phyloP scores from a whole-genome alignment of 2,113 vertebrate species.

The Hiodon alosoides region DNA sequence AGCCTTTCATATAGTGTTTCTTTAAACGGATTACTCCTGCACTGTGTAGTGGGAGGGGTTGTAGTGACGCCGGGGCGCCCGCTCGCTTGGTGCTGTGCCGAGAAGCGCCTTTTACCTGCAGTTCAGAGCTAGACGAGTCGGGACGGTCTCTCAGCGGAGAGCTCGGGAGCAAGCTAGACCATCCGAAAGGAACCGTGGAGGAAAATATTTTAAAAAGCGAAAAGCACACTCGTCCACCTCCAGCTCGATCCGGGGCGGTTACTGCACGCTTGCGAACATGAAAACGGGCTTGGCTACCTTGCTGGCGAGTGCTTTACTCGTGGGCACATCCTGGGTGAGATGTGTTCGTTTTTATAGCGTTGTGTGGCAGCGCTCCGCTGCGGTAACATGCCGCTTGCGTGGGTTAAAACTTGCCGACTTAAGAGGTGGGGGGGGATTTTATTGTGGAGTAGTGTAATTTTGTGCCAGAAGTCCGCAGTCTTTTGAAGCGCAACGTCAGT shows the following conservation, averaged over 20 bases:
- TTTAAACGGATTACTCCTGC: slow-evolving; percentile 35
- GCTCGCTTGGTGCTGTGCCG: slow-evolving; percentile 52
- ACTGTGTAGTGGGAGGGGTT: slow-evolving; percentile 55
- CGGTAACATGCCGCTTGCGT: slow-evolving; percentile 20
- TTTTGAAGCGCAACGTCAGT: not conserved
- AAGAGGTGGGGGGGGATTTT: too few species aligned
- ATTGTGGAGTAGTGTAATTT: not conserved
- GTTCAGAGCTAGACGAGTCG: slow-evolving; percentile 61
- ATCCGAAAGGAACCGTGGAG: slow-evolving; percentile 38
- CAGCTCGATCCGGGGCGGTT: slow-evolving; percentile 13
- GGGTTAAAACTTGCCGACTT: not conserved
- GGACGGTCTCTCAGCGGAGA: slow-evolving; percentile 40
- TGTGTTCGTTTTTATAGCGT: slow-evolving; percentile 24
- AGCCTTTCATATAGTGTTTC: slow-evolving; percentile 34
- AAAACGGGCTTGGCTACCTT: slow-evolving; percentile 49
- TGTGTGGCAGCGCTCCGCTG: slow-evolving; percentile 40
- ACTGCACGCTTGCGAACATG: slow-evolving; percentile 55
- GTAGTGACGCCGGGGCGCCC: slow-evolving; percentile 52
- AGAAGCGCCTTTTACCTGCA: slow-evolving; percentile 65
- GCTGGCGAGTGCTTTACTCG: slow-evolving; percentile 59
- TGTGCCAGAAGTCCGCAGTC: not conserved
- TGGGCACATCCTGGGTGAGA: slow-evolving; percentile 65
- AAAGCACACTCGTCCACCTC: not conserved
- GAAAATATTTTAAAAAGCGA: slow-evolving; percentile 39
- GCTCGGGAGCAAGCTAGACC: slow-evolving; percentile 29